Base-by-base conservation (phyloP, 2,113 vertebrate species). In the Melanerpes formicivorus region DNA sequence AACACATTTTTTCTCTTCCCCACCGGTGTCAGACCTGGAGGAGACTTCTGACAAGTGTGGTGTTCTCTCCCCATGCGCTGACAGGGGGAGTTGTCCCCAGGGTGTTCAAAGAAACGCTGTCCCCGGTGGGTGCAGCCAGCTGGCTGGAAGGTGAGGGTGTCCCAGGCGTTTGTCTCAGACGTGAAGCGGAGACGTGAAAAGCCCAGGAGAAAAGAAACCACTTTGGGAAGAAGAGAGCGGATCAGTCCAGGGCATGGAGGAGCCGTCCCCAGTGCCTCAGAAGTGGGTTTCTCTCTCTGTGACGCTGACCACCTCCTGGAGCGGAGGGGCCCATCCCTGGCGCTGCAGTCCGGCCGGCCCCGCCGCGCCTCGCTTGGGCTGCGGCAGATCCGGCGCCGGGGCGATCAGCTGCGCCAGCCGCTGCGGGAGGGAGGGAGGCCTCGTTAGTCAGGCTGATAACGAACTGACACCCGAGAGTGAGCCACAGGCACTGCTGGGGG, bases 221-320 rank as follows among this genome's bases (percentile, higher is more conserved):
- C 63, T 83, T 90, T 2, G 5, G 48, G 32, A 93, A 94, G 42
- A n/a, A 87, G 75, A 90, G 64, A 69, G 73, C 5, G 1, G 40
- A 78, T n/a, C 80, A 71, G 70, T 87, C 73, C 4, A 2, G 52
- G 25, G 34, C 26, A 37, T 18, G 25, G 26, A 82, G 67, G 40
- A 29, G 55, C 34, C 52, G 14, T 74, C 29, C 44, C 12, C 3
- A 0, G 27, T 56, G 30, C 32, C 64, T 96, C 72, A 98, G 84
- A 98, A 93, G 48, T 96, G 84, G 0, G 97, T 98, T 97, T 98
- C 98, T 90, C 96, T 97, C 93, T 97, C 96, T 22, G 84, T 95
- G 34, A 59, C 67, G 58, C 95, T 87, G 30, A 98, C 91, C 37
- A 95, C 87, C 72, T 97, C 95, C 77, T 71, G 97, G 22, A 18